phyloP scores from a whole-genome alignment of 2,113 vertebrate species.

The Ceyx cyanopectus region DNA sequence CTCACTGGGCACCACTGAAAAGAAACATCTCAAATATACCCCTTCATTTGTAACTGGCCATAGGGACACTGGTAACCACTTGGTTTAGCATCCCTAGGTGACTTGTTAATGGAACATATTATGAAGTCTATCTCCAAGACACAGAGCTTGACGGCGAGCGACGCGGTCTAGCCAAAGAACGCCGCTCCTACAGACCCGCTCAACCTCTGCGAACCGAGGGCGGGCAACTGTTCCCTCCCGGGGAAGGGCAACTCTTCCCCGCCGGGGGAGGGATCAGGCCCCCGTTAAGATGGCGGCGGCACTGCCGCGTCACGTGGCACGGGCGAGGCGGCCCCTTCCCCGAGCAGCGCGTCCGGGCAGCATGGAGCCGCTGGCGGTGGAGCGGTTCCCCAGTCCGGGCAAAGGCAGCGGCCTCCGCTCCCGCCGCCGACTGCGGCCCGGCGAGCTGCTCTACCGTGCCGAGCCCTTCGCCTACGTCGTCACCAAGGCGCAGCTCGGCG shows the following conservation, averaged over 20 bases:
- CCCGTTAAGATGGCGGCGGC: slow-evolving; percentile 13
- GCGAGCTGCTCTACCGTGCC: slow-evolving; percentile 78
- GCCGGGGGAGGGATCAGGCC: background rate
- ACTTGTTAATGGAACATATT: fast-evolving
- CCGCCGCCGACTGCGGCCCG: slow-evolving; percentile 41
- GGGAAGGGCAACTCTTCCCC: too few species aligned
- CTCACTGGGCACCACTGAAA: too few species aligned
- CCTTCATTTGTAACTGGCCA: fast-evolving
- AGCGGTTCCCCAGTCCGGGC: slow-evolving; percentile 81
- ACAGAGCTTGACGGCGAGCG: too few species aligned
- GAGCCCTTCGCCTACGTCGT: slow-evolving; percentile 84
- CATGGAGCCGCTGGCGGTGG: slow-evolving; percentile 76
- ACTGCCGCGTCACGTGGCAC: background rate
- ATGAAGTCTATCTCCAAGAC: too few species aligned
- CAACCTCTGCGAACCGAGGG: too few species aligned
- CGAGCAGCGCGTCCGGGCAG: background rate
- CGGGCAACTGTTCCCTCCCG: too few species aligned
- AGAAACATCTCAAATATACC: background rate
- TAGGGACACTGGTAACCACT: fast-evolving
- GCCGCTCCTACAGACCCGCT: too few species aligned
- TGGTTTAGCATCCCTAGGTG: fast-evolving
- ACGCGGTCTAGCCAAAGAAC: too few species aligned
- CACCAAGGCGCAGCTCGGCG: slow-evolving; percentile 69
- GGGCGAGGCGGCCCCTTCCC: background rate
- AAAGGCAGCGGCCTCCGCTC: slow-evolving; percentile 86